Conservation (phyloP, 2,888 invertebrate species). For the Lasioglossum pauxillum region DNA sequence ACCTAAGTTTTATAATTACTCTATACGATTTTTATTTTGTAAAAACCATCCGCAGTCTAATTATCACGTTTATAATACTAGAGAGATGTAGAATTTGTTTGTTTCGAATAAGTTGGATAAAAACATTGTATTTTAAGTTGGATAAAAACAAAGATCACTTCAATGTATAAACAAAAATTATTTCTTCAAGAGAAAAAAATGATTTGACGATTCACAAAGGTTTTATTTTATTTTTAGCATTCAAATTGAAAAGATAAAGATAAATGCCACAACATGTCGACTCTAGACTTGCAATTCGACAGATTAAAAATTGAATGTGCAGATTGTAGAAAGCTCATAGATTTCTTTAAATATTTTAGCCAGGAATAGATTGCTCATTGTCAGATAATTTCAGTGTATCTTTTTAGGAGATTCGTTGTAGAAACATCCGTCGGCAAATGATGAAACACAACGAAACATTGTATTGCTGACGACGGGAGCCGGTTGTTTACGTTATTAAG, state of each 20-base stretch:
- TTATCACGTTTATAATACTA: not conserved
- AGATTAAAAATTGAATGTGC: not conserved
- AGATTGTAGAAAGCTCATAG: not conserved
- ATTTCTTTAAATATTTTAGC: not conserved
- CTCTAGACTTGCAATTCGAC: not conserved
- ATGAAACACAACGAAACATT: slow-evolving; percentile 8
- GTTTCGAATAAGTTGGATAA: not conserved
- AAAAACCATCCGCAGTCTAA: too few species aligned
- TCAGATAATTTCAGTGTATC: not conserved
- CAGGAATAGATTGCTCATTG: not conserved
- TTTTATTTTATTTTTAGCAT: not conserved
- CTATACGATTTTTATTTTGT: too few species aligned
- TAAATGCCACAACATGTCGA: too few species aligned
- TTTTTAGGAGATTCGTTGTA: not conserved
- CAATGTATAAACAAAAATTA: too few species aligned
- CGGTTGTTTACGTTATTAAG: slow-evolving; percentile 79
- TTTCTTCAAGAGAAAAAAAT: too few species aligned
- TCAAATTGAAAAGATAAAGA: not conserved
- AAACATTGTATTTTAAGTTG: not conserved
- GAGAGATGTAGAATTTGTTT: not conserved
- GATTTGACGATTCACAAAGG: not conserved
- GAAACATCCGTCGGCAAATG: not conserved
- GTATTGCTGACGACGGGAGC: slow-evolving; percentile 45
- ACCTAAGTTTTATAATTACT: too few species aligned
- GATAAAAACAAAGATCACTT: too few species aligned